phyloP scores from a whole-genome alignment of 2,113 vertebrate species.

The Oncorhynchus clarkii region DNA sequence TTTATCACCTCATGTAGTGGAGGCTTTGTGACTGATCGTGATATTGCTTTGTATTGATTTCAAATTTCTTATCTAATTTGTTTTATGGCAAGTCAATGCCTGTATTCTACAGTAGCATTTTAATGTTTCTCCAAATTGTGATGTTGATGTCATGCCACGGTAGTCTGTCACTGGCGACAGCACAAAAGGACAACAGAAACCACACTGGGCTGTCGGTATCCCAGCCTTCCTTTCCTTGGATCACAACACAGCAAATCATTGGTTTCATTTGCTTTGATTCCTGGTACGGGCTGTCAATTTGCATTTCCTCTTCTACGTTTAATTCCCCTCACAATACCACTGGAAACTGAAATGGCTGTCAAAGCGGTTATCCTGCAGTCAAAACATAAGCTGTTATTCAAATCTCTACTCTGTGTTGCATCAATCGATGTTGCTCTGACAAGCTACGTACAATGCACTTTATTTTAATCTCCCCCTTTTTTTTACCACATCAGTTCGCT shows the following conservation, averaged over 20 bases:
- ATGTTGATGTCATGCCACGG: slow-evolving; percentile 13
- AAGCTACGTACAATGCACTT: slow-evolving; percentile 43
- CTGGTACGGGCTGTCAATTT: slow-evolving; percentile 47
- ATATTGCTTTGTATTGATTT: background rate
- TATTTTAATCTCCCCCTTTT: slow-evolving; percentile 30
- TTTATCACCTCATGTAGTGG: no score
- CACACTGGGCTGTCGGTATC: slow-evolving; percentile 4
- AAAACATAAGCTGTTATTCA: slow-evolving; percentile 38
- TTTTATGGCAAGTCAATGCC: no score
- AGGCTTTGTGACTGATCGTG: background rate
- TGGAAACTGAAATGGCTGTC: slow-evolving; percentile 22
- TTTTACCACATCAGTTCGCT: slow-evolving; percentile 39
- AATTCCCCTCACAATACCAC: slow-evolving; percentile 22
- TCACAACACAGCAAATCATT: slow-evolving; percentile 46
- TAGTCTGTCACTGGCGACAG: slow-evolving; percentile 9
- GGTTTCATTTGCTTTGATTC: slow-evolving; percentile 46
- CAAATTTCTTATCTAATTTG: no score
- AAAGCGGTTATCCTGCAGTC: slow-evolving; percentile 23
- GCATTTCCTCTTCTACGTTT: slow-evolving; percentile 38
- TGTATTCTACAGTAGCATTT: background rate
- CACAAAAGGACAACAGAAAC: slow-evolving; percentile 22
- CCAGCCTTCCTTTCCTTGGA: slow-evolving; percentile 27
- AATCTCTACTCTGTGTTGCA: slow-evolving; percentile 14
- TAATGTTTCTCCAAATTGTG: background rate
- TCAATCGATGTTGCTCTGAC: slow-evolving; percentile 53